Conservation (phyloP, 2,797 vertebrate genomes). For the Hapalemur alaotrensis region DNA sequence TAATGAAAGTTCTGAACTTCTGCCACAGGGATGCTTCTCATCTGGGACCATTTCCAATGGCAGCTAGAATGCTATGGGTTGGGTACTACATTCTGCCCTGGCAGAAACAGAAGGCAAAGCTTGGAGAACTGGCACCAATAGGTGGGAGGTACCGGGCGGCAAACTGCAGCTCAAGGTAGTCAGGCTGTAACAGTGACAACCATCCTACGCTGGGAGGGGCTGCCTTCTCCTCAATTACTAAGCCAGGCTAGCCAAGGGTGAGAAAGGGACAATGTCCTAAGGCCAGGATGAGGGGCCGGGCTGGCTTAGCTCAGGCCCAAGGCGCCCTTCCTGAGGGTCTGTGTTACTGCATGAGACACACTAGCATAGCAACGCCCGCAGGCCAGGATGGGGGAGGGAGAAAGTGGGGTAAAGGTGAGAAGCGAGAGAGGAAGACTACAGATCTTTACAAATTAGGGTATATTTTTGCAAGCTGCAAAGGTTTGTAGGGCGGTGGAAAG, state of each 20-base stretch:
- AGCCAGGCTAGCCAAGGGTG: neutral
- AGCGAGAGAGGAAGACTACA: neutral
- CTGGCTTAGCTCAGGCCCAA: neutral
- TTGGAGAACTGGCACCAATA: neutral
- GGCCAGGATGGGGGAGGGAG: neutral
- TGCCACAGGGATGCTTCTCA: neutral
- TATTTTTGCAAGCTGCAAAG: neutral
- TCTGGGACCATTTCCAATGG: neutral
- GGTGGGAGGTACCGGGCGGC: neutral
- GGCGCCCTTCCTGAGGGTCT: neutral
- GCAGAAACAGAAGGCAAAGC: neutral
- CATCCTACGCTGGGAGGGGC: neutral
- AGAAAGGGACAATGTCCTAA: neutral
- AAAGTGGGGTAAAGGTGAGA: conserved; percentile 32
- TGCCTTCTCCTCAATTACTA: neutral
- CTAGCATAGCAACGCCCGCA: neutral
- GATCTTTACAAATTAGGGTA: neutral
- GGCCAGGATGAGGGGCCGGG: neutral
- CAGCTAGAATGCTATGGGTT: neutral
- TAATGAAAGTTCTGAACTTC: neutral
- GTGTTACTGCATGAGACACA: neutral
- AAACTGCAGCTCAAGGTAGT: neutral
- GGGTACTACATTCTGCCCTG: neutral
- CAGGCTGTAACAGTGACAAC: neutral
- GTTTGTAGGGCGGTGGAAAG: neutral